These are phyloP conservation scores for Nymphalis c-album DNA, from an alignment of 2,888 invertebrate species.

Conservation along the genomic window DNA sequence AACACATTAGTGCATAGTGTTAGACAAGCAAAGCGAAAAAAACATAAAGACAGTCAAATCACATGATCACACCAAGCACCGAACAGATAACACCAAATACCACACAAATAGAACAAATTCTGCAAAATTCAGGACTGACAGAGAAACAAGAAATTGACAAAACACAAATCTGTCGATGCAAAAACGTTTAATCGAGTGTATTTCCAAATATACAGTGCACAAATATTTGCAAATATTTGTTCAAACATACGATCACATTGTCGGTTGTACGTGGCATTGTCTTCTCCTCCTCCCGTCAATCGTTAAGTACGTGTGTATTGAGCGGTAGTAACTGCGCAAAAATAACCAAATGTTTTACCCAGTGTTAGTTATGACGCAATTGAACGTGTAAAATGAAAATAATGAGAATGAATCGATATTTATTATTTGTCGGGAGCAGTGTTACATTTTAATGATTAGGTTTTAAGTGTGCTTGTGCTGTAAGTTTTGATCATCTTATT, in stretches of 20 bases:
- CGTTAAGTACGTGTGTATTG: conserved; percentile 79
- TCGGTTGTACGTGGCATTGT: conserved; percentile 68
- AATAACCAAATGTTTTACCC: conserved; percentile 50
- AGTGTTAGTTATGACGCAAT: conserved; percentile 21
- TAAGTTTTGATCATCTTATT: background rate
- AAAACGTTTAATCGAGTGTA: conserved; percentile 15
- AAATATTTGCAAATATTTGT: conserved; percentile 50
- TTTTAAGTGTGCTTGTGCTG: conserved; percentile 8
- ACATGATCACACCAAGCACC: conserved; percentile 31
- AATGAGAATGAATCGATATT: background rate
- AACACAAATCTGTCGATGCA: conserved; percentile 36
- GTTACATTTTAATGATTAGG: background rate
- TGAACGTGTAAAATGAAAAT: background rate
- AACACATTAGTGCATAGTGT: conserved; percentile 62
- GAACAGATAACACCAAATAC: conserved; percentile 31
- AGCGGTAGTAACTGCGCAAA: conserved; percentile 76
- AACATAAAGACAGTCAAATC: conserved; percentile 16
- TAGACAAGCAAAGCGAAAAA: conserved; percentile 58
- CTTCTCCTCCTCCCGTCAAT: conserved; percentile 69
- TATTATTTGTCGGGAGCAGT: background rate
- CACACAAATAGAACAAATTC: conserved; percentile 20
- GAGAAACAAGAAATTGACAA: conserved; percentile 23
- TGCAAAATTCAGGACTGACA: conserved; percentile 29
- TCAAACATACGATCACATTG: conserved; percentile 69
- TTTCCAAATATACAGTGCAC: conserved; percentile 66